Conservation (phyloP, 2,888 invertebrate species). For the Baccha elongata region DNA sequence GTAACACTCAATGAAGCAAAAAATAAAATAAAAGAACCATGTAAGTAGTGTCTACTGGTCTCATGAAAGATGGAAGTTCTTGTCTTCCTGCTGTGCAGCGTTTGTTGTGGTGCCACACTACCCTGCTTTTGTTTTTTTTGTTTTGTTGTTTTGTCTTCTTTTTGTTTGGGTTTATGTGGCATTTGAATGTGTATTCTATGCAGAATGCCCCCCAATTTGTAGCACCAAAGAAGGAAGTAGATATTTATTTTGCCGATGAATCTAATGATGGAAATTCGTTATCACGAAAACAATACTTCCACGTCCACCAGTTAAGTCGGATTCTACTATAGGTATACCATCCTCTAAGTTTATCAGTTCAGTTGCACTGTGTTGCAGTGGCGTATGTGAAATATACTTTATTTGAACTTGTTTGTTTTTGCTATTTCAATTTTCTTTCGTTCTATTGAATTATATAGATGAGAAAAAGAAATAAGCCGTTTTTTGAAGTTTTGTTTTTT, state of each 20-base stretch:
- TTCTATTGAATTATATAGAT: not conserved
- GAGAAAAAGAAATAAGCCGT: conserved; percentile 19
- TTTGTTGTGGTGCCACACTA: conserved; percentile 13
- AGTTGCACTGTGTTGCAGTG: conserved; percentile 9
- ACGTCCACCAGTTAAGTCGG: not conserved
- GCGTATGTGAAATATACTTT: not conserved
- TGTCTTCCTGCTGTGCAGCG: conserved; percentile 14
- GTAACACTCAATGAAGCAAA: conserved; percentile 36
- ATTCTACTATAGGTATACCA: not conserved
- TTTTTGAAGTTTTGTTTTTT: not conserved
- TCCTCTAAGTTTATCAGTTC: not conserved
- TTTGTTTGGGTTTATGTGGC: not conserved
- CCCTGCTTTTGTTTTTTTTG: conserved; percentile 1
- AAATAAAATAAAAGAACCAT: conserved; percentile 9
- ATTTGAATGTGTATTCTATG: not conserved
- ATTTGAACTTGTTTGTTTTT: not conserved
- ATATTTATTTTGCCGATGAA: conserved; percentile 37
- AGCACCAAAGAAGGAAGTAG: not conserved
- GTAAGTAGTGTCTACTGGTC: conserved; percentile 29
- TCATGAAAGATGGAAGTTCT: conserved; percentile 43
- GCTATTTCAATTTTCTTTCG: not conserved
- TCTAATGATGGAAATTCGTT: conserved; percentile 33
- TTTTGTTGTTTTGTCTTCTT: not conserved
- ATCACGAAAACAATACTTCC: conserved; percentile 8
- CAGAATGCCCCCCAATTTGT: not conserved